phyloP scores from a whole-genome alignment of 2,113 vertebrate species.

The Eretmodus cyanostictus region DNA sequence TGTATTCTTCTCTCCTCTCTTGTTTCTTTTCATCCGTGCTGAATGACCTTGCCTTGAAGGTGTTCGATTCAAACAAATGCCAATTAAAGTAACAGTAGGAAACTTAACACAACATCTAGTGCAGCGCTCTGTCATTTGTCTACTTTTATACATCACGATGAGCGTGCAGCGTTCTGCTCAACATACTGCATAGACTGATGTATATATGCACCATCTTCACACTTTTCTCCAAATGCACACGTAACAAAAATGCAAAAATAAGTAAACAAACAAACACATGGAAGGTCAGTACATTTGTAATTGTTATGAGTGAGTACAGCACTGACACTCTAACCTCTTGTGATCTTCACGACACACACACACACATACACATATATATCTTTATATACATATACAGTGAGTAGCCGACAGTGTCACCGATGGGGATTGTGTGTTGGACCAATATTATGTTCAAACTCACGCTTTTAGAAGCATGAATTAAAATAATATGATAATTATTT shows the following conservation, averaged over 20 bases:
- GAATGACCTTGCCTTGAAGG: slow-evolving; percentile 56
- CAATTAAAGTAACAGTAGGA: slow-evolving; percentile 28
- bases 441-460: slow-evolving; percentile 57
- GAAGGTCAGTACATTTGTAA: slow-evolving; percentile 11
- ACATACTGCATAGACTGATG: not conserved
- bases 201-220: not conserved
- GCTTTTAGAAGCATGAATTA: slow-evolving; percentile 74
- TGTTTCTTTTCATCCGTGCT: slow-evolving; percentile 20
- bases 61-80: slow-evolving; percentile 34
- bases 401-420: slow-evolving; percentile 29
- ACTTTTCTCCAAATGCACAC: not conserved
- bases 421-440: slow-evolving; percentile 65
- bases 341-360: slow-evolving; percentile 53
- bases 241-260: not conserved
- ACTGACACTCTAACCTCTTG: slow-evolving; percentile 18
- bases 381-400: not conserved
- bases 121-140: slow-evolving; percentile 45
- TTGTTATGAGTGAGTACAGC: not conserved
- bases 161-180: not conserved
- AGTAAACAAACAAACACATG: not conserved
- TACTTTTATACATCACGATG: not conserved
- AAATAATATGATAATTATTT: slow-evolving; percentile 50
- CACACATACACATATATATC: not conserved
- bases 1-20: slow-evolving; percentile 27
- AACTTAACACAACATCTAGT: slow-evolving; percentile 39